Percentiles rank a stretch among this genome's conserved stretches.
phyloP scores from a whole-genome alignment of 2,797 vertebrate species.

The Clarias pachynema region DNA sequence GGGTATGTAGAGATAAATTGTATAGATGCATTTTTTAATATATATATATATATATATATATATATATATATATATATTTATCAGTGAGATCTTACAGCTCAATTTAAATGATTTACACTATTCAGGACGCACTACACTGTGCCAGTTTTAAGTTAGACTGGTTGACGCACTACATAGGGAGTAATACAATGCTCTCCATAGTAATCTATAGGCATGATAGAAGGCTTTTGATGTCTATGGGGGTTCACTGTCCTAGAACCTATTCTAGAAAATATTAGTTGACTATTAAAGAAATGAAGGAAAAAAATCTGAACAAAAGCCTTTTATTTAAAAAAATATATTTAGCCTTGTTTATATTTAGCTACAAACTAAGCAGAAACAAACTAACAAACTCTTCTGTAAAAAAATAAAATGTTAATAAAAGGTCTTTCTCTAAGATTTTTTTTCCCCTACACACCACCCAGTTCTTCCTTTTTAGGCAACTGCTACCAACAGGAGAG shows the following conservation, averaged over 20 bases:
- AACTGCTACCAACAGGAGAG: too few species aligned
- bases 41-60: too few species aligned
- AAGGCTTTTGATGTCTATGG: neutral
- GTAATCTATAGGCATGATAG: neutral
- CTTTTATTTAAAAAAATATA: neutral
- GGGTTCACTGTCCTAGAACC: neutral
- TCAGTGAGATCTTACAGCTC: neutral
- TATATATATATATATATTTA: neutral
- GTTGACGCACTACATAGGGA: neutral
- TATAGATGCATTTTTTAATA: neutral
- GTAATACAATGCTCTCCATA: too few species aligned
- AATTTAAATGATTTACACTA: neutral
- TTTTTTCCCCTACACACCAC: neutral
- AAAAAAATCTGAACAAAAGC: neutral
- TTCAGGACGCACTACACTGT: neutral
- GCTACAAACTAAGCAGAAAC: neutral
- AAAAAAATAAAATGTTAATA: neutral
- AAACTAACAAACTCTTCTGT: neutral
- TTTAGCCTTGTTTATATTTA: neutral
- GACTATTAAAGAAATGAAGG: neutral
- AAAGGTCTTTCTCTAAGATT: neutral
- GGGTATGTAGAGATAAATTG: too few species aligned
- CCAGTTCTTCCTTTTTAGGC: neutral
- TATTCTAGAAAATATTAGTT: neutral
- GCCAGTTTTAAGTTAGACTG: neutral